Conservation (phyloP, 1,140 invertebrate genomes). For the Mycetomoellerius zeteki region DNA sequence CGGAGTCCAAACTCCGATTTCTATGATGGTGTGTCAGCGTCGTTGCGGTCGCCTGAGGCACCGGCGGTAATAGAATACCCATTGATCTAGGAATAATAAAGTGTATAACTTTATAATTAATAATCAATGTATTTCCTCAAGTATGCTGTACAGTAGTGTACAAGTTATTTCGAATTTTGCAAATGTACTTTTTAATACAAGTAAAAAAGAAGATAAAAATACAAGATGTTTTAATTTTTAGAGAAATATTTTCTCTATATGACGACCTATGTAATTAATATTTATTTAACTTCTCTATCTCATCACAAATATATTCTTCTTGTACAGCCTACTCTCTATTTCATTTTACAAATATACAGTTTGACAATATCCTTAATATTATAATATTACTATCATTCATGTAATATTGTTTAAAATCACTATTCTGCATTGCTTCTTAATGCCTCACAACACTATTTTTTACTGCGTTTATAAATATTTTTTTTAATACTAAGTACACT, state of each 20-base stretch:
- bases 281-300: not conserved
- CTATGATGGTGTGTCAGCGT: conserved; percentile 92
- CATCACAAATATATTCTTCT: not conserved
- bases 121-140: not conserved
- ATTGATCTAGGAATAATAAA: conserved; percentile 88
- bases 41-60: conserved; percentile 88
- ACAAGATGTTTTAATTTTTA: not conserved
- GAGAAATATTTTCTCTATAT: not conserved
- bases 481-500: not conserved
- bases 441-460: not conserved
- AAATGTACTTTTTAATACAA: not conserved
- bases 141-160: not conserved
- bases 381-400: not conserved
- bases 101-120: not conserved
- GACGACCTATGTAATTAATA: not conserved
- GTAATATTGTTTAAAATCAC: no score
- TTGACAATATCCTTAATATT: not conserved
- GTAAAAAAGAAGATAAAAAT: not conserved
- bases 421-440: not conserved
- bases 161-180: not conserved
- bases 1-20: conserved; percentile 95
- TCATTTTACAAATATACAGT: not conserved
- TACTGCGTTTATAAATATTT: not conserved
- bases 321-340: not conserved
- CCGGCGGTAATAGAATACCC: conserved; percentile 92